phyloP scores from a whole-genome alignment of 2,113 vertebrate species.

The Sinocyclocheilus rhinocerous region DNA sequence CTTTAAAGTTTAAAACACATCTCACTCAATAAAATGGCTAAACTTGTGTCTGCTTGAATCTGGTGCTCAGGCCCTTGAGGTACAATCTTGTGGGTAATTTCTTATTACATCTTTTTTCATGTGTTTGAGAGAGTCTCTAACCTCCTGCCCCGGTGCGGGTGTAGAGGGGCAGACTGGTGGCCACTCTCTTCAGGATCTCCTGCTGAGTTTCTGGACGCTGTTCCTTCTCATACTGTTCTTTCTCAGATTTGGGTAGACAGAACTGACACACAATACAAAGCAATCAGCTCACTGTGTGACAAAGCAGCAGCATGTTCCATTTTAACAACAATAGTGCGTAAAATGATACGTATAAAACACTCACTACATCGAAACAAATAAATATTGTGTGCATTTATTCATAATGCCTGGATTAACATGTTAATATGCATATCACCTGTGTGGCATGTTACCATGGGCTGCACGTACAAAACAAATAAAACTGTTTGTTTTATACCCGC shows the following conservation, averaged over 20 bases:
- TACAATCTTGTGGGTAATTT: too few relatives aligned
- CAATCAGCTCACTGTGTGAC: not conserved
- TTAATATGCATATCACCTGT: not conserved
- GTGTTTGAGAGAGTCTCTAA: slow-evolving; percentile 51
- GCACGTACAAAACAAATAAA: not conserved
- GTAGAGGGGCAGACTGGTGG: slow-evolving; percentile 87
- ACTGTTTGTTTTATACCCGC: not conserved
- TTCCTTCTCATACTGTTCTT: slow-evolving; percentile 91
- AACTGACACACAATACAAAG: slow-evolving; percentile 76
- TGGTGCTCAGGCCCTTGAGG: too few relatives aligned
- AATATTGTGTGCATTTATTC: not conserved
- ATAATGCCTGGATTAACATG: not conserved
- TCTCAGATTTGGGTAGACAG: slow-evolving; percentile 86
- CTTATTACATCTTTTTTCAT: not conserved
- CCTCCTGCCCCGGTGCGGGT: slow-evolving; percentile 78
- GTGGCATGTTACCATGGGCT: not conserved
- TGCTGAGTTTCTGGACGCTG: slow-evolving; percentile 89
- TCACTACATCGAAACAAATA: not conserved
- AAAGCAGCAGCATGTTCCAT: not conserved
- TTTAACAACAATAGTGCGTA: not conserved
- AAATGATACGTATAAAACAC: not conserved
- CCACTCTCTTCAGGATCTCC: slow-evolving; percentile 89
- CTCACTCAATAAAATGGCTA: not conserved
- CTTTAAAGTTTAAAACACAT: not conserved
- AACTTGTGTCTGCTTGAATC: not conserved